These are phyloP conservation scores for Oceanodroma tethys DNA, from an alignment of 2,113 vertebrate genomes.

Conservation along the genomic window DNA sequence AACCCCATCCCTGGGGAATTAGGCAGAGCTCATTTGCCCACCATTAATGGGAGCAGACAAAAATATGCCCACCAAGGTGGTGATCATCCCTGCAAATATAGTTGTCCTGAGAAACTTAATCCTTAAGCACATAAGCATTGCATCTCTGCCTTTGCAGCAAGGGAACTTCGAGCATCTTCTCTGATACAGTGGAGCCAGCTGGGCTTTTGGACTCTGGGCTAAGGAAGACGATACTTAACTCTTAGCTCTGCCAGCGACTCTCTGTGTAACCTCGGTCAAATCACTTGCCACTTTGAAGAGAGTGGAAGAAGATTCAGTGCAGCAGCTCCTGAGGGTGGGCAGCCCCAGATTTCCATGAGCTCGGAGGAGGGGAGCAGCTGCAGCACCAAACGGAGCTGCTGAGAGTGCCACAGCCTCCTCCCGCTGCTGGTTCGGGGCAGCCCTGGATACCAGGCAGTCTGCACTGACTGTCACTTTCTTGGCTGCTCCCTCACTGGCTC, in stretches of 20 bases:
- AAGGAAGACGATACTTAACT: background rate
- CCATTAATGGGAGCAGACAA: background rate
- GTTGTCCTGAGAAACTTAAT: background rate
- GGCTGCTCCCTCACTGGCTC: background rate
- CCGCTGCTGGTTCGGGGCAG: rapidly evolving
- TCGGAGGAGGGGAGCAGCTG: background rate
- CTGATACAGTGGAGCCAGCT: background rate
- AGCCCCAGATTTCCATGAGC: background rate
- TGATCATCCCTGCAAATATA: background rate
- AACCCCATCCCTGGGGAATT: background rate
- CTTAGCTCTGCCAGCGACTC: background rate
- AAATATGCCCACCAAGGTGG: background rate
- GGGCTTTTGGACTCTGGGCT: background rate
- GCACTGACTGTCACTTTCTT: background rate
- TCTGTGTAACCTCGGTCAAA: background rate
- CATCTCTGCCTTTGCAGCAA: background rate
- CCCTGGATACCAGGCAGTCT: background rate
- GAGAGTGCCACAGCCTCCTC: background rate
- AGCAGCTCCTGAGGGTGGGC: background rate
- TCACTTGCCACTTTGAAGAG: background rate
- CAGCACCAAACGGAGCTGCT: rapidly evolving
- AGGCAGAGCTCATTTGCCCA: background rate
- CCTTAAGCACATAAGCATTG: background rate
- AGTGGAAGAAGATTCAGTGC: background rate
- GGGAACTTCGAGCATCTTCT: background rate